These are phyloP conservation scores for Ectropis grisescens DNA, from an alignment of 1,140 invertebrate genomes.

Conservation along the genomic window DNA sequence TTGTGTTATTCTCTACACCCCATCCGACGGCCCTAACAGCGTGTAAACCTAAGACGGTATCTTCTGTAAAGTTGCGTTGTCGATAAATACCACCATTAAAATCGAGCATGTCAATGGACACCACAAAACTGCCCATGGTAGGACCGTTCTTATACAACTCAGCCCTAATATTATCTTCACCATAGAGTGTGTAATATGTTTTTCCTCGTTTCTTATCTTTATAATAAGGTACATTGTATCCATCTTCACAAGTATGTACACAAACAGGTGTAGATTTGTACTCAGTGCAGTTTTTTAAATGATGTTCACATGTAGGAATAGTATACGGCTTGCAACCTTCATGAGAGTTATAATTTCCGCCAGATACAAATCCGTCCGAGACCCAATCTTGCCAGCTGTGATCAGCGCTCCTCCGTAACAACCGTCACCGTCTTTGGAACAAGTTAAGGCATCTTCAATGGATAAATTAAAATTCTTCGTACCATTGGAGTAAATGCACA, in stretches of 20 bases:
- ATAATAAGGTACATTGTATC: constrained; percentile 77
- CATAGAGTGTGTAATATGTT: constrained; percentile 75
- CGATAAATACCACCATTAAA: constrained; percentile 90
- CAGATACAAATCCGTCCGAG: constrained; percentile 80
- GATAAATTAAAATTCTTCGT: constrained; percentile 79
- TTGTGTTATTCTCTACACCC: constrained; percentile 80
- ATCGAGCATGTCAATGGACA: constrained; percentile 85
- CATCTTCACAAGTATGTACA: constrained; percentile 70
- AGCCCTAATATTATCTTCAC: constrained; percentile 78
- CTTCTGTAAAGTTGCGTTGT: constrained; percentile 84
- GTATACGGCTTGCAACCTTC: constrained; percentile 85
- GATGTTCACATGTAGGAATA: constrained; percentile 86
- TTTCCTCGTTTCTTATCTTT: constrained; percentile 83
- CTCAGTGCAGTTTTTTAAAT: no score
- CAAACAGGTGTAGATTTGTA: constrained; percentile 74
- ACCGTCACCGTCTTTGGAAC: constrained; percentile 72
- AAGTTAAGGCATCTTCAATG: constrained; percentile 81
- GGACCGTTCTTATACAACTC: constrained; percentile 90
- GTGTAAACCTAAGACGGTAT: constrained; percentile 82
- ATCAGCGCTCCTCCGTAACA: constrained; percentile 80
- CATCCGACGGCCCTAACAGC: constrained; percentile 89
- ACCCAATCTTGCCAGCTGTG: constrained; percentile 86
- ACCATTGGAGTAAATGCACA: constrained; percentile 84
- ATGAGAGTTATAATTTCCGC: constrained; percentile 79
- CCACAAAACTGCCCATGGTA: constrained; percentile 87